These are phyloP conservation scores for Zeus faber DNA, from an alignment of 2,113 vertebrate species.

Conservation along the genomic window DNA sequence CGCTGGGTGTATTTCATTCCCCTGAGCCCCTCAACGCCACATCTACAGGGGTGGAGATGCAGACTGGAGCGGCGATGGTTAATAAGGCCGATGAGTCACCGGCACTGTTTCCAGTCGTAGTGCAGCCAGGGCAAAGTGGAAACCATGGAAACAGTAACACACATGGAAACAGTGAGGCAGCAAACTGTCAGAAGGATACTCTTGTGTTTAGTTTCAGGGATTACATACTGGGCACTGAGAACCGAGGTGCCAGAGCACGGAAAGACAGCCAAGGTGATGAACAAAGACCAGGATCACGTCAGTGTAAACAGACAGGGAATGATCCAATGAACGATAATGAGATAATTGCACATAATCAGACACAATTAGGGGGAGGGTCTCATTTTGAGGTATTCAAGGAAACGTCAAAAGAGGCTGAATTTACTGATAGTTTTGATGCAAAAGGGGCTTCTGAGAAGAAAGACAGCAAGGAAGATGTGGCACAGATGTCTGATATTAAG, in stretches of 20 bases:
- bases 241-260: constrained; percentile 10
- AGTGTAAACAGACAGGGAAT: constrained; percentile 18
- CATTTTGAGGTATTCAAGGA: constrained; percentile 22
- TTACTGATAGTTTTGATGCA: constrained; percentile 8
- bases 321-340: constrained; percentile 19
- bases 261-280: constrained; percentile 14
- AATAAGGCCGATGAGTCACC: constrained; percentile 53
- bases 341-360: constrained; percentile 15
- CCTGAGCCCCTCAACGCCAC: constrained; percentile 11
- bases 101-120: constrained; percentile 37
- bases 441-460: background rate
- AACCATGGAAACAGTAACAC: constrained; percentile 57
- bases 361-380: constrained; percentile 13
- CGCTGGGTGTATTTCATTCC: constrained; percentile 47
- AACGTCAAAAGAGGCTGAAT: background rate
- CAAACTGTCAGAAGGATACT: constrained; percentile 42
- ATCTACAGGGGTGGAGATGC: constrained; percentile 28
- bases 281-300: constrained; percentile 6
- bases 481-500: constrained; percentile 17
- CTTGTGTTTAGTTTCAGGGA: constrained; percentile 69
- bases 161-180: constrained; percentile 61
- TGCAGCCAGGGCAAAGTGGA: constrained; percentile 49
- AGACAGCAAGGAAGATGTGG: constrained; percentile 7
- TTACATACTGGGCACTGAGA: constrained; percentile 61
- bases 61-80: constrained; percentile 37